phyloP scores from a whole-genome alignment of 2,888 invertebrate species.

The Psylliodes chrysocephalus region DNA sequence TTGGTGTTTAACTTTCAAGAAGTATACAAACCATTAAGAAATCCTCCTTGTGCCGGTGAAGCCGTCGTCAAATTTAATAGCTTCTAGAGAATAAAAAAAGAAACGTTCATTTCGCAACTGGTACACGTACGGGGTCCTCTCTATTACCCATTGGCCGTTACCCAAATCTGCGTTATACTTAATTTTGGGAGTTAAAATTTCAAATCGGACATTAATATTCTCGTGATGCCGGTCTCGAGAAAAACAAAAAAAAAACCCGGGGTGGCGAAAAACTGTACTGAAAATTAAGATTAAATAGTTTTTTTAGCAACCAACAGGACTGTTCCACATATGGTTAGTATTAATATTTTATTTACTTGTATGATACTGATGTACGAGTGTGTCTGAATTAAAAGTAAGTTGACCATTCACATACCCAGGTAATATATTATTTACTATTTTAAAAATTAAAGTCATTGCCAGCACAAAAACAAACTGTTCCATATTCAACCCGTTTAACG shows the following conservation, averaged over 20 bases:
- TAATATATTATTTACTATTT: no score
- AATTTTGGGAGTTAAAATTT: constrained; percentile 29
- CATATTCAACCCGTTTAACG: no score
- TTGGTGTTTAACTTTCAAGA: constrained; percentile 8
- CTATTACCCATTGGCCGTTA: constrained; percentile 23
- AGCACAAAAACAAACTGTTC: no score
- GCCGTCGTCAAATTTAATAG: constrained; percentile 12
- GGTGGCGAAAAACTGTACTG: no score
- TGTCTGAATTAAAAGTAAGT: no score
- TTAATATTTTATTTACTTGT: no score
- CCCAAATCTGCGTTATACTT: constrained; percentile 30
- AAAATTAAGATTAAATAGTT: no score
- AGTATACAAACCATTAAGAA: constrained; percentile 11
- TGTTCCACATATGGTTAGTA: no score
- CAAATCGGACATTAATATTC: constrained; percentile 37
- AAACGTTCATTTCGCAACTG: constrained; percentile 25
- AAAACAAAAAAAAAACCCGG: constrained; percentile 17
- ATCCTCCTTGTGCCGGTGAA: constrained; percentile 12
- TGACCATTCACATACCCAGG: no score
- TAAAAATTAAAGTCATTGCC: no score
- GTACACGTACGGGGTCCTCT: constrained; percentile 20
- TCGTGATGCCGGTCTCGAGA: constrained; percentile 8
- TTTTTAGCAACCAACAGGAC: no score
- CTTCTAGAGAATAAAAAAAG: constrained; percentile 18
- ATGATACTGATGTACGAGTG: no score